Percentiles rank a stretch among this genome's conserved stretches.
phyloP scores from a whole-genome alignment of 2,113 vertebrate species.

The Mustela nigripes region DNA sequence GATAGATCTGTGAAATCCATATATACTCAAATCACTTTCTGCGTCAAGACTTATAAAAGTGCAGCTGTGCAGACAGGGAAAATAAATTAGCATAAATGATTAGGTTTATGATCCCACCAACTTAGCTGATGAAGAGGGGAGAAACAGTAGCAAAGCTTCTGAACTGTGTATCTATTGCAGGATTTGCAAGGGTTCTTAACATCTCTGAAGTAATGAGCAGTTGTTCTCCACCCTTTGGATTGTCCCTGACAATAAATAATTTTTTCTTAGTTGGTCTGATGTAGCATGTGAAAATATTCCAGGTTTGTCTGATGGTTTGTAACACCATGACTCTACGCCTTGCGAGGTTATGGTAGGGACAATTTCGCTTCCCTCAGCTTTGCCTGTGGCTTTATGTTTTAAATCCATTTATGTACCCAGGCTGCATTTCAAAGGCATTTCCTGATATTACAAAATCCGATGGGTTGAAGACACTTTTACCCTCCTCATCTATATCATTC shows the following conservation, averaged over 20 bases:
- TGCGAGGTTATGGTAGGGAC: not conserved
- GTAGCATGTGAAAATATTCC: not conserved
- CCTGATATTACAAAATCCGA: not conserved
- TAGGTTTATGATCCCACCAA: not conserved
- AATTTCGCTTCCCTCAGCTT: not conserved
- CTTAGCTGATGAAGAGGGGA: not conserved
- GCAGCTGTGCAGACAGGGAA: not conserved
- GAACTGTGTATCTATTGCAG: not conserved
- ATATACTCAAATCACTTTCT: not conserved
- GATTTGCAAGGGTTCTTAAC: conserved; percentile 2
- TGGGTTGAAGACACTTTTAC: not conserved
- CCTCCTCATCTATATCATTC: not conserved
- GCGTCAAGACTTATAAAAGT: not conserved
- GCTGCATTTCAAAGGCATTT: not conserved
- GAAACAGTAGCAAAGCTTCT: not conserved
- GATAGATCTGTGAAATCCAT: not conserved
- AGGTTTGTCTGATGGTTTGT: not conserved
- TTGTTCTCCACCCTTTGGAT: not conserved
- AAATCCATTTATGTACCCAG: not conserved
- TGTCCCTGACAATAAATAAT: not conserved
- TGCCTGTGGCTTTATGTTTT: not conserved
- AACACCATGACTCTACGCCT: not conserved
- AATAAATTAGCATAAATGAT: conserved; percentile 39
- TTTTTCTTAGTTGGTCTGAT: not conserved
- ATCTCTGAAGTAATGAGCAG: not conserved